A percentile compares a stretch with the other conserved stretches of the same genome.
phyloP scores from a whole-genome alignment of 2,797 vertebrate genomes.

The Coluber constrictor region DNA sequence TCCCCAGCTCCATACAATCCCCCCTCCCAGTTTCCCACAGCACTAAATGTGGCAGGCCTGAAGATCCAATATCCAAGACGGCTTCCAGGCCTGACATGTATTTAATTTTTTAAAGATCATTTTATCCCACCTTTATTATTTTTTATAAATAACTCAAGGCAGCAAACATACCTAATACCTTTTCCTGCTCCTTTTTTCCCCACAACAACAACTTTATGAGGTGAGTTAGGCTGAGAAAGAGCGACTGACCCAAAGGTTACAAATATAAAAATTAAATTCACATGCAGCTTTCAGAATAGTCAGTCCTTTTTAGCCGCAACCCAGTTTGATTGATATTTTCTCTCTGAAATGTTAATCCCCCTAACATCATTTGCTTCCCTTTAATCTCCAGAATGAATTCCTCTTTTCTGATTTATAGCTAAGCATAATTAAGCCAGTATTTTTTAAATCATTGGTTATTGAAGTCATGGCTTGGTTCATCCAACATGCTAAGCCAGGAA shows the following conservation, averaged over 20 bases:
- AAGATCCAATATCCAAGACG: too few relatives aligned
- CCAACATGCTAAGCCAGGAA: neutral
- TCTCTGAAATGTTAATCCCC: neutral
- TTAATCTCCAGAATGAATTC: neutral
- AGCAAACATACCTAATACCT: neutral
- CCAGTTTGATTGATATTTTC: neutral
- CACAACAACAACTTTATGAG: neutral
- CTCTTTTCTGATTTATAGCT: neutral
- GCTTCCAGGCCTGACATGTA: neutral
- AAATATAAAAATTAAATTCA: neutral
- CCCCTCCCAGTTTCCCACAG: too few relatives aligned
- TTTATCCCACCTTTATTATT: neutral
- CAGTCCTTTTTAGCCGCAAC: neutral
- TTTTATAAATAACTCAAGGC: neutral
- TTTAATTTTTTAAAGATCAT: neutral
- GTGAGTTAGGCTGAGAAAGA: neutral
- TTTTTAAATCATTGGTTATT: neutral
- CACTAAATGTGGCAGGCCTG: too few relatives aligned
- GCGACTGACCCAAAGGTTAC: neutral
- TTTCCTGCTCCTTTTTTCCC: neutral
- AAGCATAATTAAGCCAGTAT: neutral
- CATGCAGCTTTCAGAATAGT: neutral
- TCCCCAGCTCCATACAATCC: too few relatives aligned
- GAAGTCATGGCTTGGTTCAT: neutral
- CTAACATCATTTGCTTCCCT: neutral